A percentile compares a stretch with the other conserved stretches of the same genome.
phyloP scores from a whole-genome alignment of 1,140 invertebrate species.

The Adelges cooleyi region DNA sequence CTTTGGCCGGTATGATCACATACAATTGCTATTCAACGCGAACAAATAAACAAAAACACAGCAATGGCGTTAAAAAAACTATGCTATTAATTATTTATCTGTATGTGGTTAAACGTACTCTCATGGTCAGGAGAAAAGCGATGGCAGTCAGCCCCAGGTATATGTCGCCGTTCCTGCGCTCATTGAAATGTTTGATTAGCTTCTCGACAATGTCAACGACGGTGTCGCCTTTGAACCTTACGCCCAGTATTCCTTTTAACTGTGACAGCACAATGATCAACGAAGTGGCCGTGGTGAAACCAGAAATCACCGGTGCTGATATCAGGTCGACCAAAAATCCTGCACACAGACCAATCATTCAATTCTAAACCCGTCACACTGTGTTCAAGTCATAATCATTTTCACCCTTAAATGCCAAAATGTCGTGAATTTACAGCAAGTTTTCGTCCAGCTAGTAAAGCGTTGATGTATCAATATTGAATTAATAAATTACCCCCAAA shows the following conservation, averaged over 20 bases:
- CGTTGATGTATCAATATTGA: too few species aligned
- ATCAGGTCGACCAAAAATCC: conserved; percentile 91
- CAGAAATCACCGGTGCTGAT: conserved; percentile 78
- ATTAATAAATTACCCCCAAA: too few species aligned
- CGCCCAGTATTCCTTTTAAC: conserved; percentile 68
- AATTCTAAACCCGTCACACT: too few species aligned
- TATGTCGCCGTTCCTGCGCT: conserved; percentile 53
- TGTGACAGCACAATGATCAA: conserved; percentile 83
- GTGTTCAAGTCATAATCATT: too few species aligned
- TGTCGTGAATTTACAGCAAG: not conserved
- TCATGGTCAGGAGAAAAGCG: conserved; percentile 51
- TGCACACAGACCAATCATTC: too few species aligned
- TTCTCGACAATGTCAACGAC: conserved; percentile 57
- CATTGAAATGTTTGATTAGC: conserved; percentile 48
- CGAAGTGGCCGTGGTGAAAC: conserved; percentile 85
- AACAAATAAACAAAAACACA: too few species aligned
- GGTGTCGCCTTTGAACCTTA: conserved; percentile 57
- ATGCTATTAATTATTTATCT: too few species aligned
- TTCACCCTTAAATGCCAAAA: too few species aligned
- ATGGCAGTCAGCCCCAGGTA: conserved; percentile 59
- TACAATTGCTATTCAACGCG: too few species aligned
- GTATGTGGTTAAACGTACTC: conserved; percentile 41
- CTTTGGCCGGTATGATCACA: not conserved
- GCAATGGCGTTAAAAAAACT: too few species aligned
- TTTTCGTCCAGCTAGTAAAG: too few species aligned